A percentile compares a stretch with the other conserved stretches of the same genome.
phyloP scores from a whole-genome alignment of 2,797 vertebrate species.

The Taenioides sp. region DNA sequence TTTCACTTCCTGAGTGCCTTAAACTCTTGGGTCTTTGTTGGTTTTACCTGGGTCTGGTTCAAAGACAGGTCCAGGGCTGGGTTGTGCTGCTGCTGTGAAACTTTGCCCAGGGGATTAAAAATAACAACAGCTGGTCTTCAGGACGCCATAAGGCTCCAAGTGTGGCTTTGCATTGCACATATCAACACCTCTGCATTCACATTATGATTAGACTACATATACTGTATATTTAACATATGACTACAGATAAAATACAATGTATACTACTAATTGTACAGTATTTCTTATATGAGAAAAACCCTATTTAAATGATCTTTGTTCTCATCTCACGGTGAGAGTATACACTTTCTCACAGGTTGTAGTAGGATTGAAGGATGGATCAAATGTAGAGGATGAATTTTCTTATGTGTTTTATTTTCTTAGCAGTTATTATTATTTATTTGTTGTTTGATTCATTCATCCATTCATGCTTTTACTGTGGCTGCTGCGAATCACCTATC shows the following conservation, averaged over 20 bases:
- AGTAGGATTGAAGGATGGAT: neutral
- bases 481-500: neutral
- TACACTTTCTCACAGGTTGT: neutral
- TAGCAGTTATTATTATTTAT: neutral
- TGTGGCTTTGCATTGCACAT: constrained; percentile 51
- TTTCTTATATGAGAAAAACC: neutral
- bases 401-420: neutral
- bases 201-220: constrained; percentile 15
- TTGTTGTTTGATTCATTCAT: neutral
- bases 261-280: neutral
- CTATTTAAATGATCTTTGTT: neutral
- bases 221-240: neutral
- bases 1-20: neutral
- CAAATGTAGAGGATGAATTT: neutral
- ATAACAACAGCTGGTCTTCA: constrained; percentile 83
- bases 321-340: neutral
- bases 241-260: too few relatives aligned
- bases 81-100: constrained; percentile 70
- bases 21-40: constrained; percentile 7
- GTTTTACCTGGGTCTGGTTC: constrained; percentile 35
- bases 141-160: constrained; percentile 69
- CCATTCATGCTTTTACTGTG: neutral
- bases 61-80: constrained; percentile 38
- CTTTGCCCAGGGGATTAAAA: constrained; percentile 79
- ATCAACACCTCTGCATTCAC: constrained; percentile 34